phyloP scores from a whole-genome alignment of 2,113 vertebrate species.

The Polypterus bichir region DNA sequence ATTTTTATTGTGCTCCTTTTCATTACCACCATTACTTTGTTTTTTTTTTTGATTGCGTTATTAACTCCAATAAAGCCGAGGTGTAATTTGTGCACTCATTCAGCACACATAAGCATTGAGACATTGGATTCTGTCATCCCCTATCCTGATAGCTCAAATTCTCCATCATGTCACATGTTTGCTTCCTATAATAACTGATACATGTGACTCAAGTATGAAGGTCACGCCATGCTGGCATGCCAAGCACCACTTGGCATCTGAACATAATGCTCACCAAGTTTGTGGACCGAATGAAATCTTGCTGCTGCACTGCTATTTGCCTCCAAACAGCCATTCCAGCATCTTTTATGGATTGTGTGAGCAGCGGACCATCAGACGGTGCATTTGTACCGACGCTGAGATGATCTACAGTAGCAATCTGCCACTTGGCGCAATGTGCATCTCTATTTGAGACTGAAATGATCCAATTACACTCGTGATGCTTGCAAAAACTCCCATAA shows the following conservation, averaged over 20 bases:
- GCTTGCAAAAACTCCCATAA: conserved; percentile 73
- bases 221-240: conserved; percentile 76
- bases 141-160: conserved; percentile 33
- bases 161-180: conserved; percentile 41
- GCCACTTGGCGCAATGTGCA: conserved; percentile 65
- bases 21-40: no score
- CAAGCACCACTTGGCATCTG: conserved; percentile 70
- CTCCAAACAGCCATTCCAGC: conserved; percentile 77
- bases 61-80: no score
- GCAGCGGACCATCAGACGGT: conserved; percentile 75
- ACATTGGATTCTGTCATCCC: conserved; percentile 16
- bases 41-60: no score
- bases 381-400: conserved; percentile 61
- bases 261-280: conserved; percentile 79
- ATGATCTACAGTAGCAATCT: conserved; percentile 74
- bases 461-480: conserved; percentile 72
- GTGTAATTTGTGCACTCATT: no score
- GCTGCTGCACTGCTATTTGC: conserved; percentile 73
- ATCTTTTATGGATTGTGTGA: conserved; percentile 78
- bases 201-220: conserved; percentile 80
- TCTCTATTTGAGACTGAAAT: conserved; percentile 80
- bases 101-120: background rate
- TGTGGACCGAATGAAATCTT: conserved; percentile 84
- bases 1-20: no score
- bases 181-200: conserved; percentile 72